phyloP scores from a whole-genome alignment of 2,113 vertebrate genomes.

The Boulengeromyrus knoepffleri region DNA sequence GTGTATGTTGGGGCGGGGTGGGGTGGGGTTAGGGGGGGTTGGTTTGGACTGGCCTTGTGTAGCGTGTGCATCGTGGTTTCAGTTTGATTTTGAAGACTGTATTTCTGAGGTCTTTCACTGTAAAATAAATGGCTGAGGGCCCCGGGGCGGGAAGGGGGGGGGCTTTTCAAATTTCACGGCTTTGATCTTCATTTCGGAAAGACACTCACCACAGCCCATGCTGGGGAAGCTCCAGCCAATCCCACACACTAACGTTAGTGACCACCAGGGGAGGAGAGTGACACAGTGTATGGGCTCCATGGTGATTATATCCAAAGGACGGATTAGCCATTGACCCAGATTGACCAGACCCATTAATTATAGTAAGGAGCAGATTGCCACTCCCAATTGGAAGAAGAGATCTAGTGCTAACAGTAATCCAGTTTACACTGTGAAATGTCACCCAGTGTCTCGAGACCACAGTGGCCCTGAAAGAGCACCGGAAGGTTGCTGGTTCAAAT shows the following conservation, averaged over 20 bases:
- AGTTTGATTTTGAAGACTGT: slow-evolving; percentile 48
- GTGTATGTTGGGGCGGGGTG: no score
- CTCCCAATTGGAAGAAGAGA: not conserved
- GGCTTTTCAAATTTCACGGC: slow-evolving; percentile 38
- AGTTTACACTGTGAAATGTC: not conserved
- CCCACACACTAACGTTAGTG: not conserved
- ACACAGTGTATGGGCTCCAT: not conserved
- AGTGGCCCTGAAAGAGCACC: not conserved
- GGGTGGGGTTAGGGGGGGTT: not conserved
- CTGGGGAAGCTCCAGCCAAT: not conserved
- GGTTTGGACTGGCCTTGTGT: not conserved
- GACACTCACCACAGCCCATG: not conserved
- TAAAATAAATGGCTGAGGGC: slow-evolving; percentile 61
- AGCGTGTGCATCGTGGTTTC: not conserved
- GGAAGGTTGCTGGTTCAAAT: not conserved
- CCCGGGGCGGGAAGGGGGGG: slow-evolving; percentile 27
- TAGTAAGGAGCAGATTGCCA: not conserved
- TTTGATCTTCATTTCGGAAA: slow-evolving; percentile 6
- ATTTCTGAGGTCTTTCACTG: slow-evolving; percentile 53
- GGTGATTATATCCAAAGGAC: not conserved
- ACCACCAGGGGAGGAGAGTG: not conserved
- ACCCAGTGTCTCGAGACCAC: not conserved
- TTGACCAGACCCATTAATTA: not conserved
- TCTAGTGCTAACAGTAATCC: not conserved
- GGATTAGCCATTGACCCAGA: not conserved